A percentile compares a stretch with the other conserved stretches of the same genome.
Evolutionary conservation across 2,113 vertebrate genomes (phyloP).

Genomic region (Oreochromis niloticus): DNA sequence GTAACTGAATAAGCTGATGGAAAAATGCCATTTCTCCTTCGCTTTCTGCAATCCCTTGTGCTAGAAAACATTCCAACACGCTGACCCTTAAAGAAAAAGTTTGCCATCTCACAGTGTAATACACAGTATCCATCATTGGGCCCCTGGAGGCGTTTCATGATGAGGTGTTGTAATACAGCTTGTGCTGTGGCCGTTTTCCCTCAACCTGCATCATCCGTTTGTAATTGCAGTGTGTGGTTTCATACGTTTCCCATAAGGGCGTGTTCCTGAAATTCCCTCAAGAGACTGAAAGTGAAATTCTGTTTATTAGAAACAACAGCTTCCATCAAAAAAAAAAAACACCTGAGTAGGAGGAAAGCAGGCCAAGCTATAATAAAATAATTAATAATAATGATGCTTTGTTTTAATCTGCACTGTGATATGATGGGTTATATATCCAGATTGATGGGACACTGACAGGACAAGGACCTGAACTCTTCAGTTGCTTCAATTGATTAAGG

Average conservation of each 20-base stretch:
- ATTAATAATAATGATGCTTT: background rate
- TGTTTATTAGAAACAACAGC: background rate
- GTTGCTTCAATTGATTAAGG: background rate
- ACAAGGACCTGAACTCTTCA: background rate
- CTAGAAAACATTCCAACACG: background rate
- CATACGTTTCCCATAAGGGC: background rate
- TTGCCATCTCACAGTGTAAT: slow-evolving; percentile 1
- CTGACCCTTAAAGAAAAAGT: slow-evolving; percentile 14
- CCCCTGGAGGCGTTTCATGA: slow-evolving; percentile 25
- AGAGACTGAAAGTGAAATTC: background rate
- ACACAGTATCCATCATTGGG: slow-evolving; percentile 11
- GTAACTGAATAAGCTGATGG: background rate
- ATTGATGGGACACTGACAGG: background rate
- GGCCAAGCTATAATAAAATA: background rate
- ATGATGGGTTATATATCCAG: background rate
- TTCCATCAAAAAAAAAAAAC: background rate
- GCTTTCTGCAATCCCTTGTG: background rate
- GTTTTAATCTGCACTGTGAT: background rate
- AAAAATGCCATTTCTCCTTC: background rate
- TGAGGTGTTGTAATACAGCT: slow-evolving; percentile 27
- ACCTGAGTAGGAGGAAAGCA: background rate
- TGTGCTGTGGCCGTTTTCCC: background rate
- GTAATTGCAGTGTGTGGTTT: slow-evolving; percentile 32
- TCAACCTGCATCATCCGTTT: slow-evolving; percentile 25
- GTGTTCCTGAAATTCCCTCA: background rate